Percentiles rank a stretch among this genome's conserved stretches.
These are phyloP conservation scores for Anoplopoma fimbria DNA, from an alignment of 2,113 vertebrate species.

Conservation along the genomic window DNA sequence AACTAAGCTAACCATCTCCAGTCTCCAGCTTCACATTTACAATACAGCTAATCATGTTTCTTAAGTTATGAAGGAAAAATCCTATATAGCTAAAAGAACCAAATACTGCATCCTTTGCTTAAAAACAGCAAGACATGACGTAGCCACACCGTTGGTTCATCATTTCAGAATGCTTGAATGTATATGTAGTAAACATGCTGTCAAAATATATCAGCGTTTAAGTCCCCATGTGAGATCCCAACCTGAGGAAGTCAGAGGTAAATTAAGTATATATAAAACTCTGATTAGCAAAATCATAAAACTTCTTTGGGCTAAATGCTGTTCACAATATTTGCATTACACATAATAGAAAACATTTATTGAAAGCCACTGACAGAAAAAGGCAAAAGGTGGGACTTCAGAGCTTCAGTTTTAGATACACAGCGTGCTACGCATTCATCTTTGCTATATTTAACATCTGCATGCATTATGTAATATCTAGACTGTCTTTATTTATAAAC, in stretches of 20 bases:
- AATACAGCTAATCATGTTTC: too few relatives aligned
- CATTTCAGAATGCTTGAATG: too few relatives aligned
- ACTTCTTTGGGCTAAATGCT: not conserved
- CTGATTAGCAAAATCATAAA: not conserved
- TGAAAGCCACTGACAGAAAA: not conserved
- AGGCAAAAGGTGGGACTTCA: not conserved
- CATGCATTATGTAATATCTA: slow-evolving; percentile 31
- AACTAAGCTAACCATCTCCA: not conserved
- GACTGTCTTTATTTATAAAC: slow-evolving; percentile 13
- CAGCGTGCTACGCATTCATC: not conserved
- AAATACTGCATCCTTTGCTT: too few relatives aligned
- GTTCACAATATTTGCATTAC: not conserved
- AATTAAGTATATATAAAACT: too few relatives aligned
- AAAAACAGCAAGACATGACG: too few relatives aligned
- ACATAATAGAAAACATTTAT: not conserved
- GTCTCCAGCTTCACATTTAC: not conserved
- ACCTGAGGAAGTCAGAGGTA: too few relatives aligned
- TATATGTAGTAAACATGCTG: too few relatives aligned
- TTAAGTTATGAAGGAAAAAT: too few relatives aligned
- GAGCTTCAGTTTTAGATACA: not conserved
- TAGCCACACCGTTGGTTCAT: too few relatives aligned
- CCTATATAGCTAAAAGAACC: too few relatives aligned
- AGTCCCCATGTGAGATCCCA: too few relatives aligned
- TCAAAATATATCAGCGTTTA: too few relatives aligned
- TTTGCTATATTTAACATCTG: slow-evolving; percentile 9